These are phyloP conservation scores for Reinhardtius hippoglossoides DNA, from an alignment of 2,113 vertebrate genomes.

Conservation along the genomic window DNA sequence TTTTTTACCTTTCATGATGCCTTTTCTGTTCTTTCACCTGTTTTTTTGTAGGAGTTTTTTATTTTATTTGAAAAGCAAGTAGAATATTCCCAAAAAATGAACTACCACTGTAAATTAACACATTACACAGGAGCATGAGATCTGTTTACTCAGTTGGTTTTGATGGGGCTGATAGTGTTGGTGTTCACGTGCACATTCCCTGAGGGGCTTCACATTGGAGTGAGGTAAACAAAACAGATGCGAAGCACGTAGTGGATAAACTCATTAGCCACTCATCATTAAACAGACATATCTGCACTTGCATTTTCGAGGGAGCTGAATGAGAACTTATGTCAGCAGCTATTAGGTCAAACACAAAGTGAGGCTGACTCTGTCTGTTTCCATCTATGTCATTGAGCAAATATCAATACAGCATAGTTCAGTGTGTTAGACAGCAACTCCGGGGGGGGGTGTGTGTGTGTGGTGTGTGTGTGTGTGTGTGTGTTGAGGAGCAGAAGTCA, in stretches of 20 bases:
- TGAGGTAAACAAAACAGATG: constrained; percentile 52
- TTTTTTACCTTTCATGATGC: not conserved
- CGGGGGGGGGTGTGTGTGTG: not conserved
- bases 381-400: constrained; percentile 17
- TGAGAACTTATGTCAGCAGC: constrained; percentile 40
- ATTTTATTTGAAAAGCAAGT: constrained; percentile 29
- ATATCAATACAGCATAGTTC: constrained; percentile 22
- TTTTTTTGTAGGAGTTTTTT: not conserved
- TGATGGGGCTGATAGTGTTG: constrained; percentile 20
- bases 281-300: constrained; percentile 38
- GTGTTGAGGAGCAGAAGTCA: constrained; percentile 37
- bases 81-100: constrained; percentile 4
- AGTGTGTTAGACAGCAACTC: constrained; percentile 8
- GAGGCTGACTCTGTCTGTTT: constrained; percentile 29
- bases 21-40: constrained; percentile 4
- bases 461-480: too few species aligned
- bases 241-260: constrained; percentile 42
- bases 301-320: constrained; percentile 36
- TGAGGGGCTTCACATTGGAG: constrained; percentile 14
- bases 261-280: constrained; percentile 59
- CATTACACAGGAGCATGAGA: constrained; percentile 7
- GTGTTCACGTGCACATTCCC: constrained; percentile 18
- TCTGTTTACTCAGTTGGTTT: constrained; percentile 40
- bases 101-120: constrained; percentile 39
- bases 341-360: constrained; percentile 29